Conservation (phyloP, 2,113 vertebrate species). For the Pangasianodon gigas region DNA sequence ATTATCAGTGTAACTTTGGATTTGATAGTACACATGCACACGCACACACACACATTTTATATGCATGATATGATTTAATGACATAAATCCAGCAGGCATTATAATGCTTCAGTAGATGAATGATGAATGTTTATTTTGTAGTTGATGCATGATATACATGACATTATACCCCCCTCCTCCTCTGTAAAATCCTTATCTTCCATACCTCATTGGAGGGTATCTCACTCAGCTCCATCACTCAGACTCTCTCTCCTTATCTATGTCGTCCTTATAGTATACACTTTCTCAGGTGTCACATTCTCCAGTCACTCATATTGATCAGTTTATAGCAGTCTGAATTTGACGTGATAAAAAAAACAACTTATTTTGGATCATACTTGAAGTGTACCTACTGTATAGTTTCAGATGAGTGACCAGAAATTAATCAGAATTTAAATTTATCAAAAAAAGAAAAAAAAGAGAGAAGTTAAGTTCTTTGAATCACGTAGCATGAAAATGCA, state of each 20-base stretch:
- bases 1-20: constrained; percentile 62
- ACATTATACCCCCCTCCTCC: constrained; percentile 6
- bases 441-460: too few species aligned
- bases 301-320: constrained; percentile 29
- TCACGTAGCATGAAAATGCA: neutral
- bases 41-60: constrained; percentile 52
- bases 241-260: neutral
- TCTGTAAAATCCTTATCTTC: constrained; percentile 13
- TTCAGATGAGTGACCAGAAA: neutral
- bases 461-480: neutral
- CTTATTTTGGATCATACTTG: too few species aligned
- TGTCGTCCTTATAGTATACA: constrained; percentile 5
- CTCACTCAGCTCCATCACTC: neutral
- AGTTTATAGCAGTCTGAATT: constrained; percentile 5
- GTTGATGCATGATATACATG: constrained; percentile 44
- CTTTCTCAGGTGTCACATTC: constrained; percentile 4
- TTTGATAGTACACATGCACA: constrained; percentile 47
- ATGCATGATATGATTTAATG: constrained; percentile 58
- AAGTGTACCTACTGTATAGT: neutral
- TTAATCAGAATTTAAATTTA: neutral
- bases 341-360: neutral
- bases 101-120: constrained; percentile 65
- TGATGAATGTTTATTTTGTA: constrained; percentile 65
- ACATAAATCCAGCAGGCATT: constrained; percentile 48
- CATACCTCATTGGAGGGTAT: neutral